Evolutionary conservation across 2,113 vertebrate genomes (phyloP), one percentile per base, ranked within the genome.

Genomic region (Danionella cerebrum): DNA sequence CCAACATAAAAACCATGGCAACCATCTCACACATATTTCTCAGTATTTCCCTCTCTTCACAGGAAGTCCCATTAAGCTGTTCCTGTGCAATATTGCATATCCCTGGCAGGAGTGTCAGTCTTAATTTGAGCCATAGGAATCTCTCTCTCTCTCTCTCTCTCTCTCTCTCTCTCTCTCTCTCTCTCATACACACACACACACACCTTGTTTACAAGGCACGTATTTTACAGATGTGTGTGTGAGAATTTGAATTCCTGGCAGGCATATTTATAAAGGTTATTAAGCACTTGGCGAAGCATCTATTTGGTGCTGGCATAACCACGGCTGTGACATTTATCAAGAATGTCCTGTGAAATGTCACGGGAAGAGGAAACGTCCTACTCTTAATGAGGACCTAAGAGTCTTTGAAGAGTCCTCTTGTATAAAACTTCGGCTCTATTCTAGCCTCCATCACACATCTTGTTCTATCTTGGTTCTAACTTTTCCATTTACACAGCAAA

Each of bases 211-310:
- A 82, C 85, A 76, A 79, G 74, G 64, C 48, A 10, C 1, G 74
- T 69, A 76, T 84, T 85, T 81, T 84, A 84, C 54, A 50, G 48
- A 84, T 84, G 78, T 78, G 67, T 59, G 70, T 60, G 51, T 63
- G 76, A 77, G 73, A 81, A 85, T 86, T 79, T 79, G 83, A 86
- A 88, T 88, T 88, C 84, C 83, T 83, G 81, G 83, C 78, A 80
- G 82, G 79, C 78, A 80, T 78, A 86, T 84, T 83, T 81, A 83
- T 84, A 87, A 89, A 88, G 87, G 86, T 88, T 88, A 88, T 88
- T 86, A 84, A 85, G 83, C 75, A 69, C 73, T 83, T 84, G 79
- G 83, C 80, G 84, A 86, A 79, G 84, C 85, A 87, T 86, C 80
- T 79, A 81, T 85, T 86, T 85, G 81, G 83, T 74, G 76, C 78